Evolutionary conservation across 2,888 invertebrate species (phyloP).

Genomic region (Chromoteleia sp.): DNA sequence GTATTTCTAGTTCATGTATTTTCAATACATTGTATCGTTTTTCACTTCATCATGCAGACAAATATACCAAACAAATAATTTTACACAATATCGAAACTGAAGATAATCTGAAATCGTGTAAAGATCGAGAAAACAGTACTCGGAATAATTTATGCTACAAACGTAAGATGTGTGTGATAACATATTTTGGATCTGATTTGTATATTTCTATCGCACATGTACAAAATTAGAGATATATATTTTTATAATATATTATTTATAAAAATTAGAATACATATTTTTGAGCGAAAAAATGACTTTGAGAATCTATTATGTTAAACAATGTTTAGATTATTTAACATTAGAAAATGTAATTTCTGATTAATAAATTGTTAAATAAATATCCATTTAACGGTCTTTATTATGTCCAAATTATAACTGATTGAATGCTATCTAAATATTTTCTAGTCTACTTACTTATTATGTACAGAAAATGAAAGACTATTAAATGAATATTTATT

Average conservation of each 20-base stretch:
- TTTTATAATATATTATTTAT: constrained; percentile 1
- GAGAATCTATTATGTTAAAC: background rate
- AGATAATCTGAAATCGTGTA: constrained; percentile 44
- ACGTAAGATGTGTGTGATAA: constrained; percentile 28
- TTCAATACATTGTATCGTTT: constrained; percentile 60
- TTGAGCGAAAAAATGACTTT: constrained; percentile 9
- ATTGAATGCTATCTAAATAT: too few relatives aligned
- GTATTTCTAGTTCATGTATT: constrained; percentile 65
- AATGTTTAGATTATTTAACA: background rate
- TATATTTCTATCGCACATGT: too few relatives aligned
- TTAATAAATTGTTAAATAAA: too few relatives aligned
- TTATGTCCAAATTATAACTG: too few relatives aligned
- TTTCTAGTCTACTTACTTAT: too few relatives aligned
- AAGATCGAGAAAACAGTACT: constrained; percentile 42
- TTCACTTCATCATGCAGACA: constrained; percentile 62
- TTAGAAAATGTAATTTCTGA: background rate
- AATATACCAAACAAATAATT: constrained; percentile 60
- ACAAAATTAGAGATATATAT: constrained; percentile 28
- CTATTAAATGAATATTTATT: too few relatives aligned
- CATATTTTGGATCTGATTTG: too few relatives aligned
- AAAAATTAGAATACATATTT: constrained; percentile 35
- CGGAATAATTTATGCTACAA: constrained; percentile 33
- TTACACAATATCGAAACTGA: constrained; percentile 26
- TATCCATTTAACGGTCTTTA: too few relatives aligned
- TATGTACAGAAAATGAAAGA: too few relatives aligned